Conservation (phyloP, 2,888 invertebrate genomes). For the Deroplatys truncata region DNA sequence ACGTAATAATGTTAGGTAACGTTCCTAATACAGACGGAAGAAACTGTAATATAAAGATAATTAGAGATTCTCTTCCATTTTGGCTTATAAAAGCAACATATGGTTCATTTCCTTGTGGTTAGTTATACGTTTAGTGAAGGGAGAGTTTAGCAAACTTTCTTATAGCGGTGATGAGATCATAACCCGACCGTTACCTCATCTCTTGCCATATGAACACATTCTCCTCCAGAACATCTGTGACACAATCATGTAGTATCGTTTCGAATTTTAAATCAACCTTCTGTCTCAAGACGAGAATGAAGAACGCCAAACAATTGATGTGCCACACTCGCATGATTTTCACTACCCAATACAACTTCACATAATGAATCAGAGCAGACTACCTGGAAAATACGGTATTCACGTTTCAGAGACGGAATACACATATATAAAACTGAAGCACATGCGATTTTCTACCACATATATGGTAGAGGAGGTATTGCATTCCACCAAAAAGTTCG, state of each 20-base stretch:
- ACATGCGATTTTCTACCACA: too few species aligned
- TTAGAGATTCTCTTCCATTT: not conserved
- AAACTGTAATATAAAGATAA: not conserved
- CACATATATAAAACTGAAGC: too few species aligned
- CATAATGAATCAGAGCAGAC: too few species aligned
- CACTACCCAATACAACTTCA: too few species aligned
- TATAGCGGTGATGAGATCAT: not conserved
- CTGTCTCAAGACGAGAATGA: too few species aligned
- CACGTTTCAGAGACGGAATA: too few species aligned
- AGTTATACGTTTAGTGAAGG: not conserved
- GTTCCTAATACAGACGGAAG: not conserved
- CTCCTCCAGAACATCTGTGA: not conserved
- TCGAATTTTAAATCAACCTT: too few species aligned
- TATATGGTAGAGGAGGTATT: too few species aligned
- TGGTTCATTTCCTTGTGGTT: not conserved
- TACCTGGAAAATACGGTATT: too few species aligned
- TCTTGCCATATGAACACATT: not conserved
- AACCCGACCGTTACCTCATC: not conserved
- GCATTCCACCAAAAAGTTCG: too few species aligned
- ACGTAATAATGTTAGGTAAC: not conserved
- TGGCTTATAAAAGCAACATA: not conserved
- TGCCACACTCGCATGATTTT: too few species aligned
- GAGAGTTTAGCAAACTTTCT: not conserved
- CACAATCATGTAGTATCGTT: not conserved
- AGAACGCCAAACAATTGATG: too few species aligned